Base-by-base conservation (phyloP, 2,113 vertebrate genomes). In the Sylvilagus bachmani region DNA sequence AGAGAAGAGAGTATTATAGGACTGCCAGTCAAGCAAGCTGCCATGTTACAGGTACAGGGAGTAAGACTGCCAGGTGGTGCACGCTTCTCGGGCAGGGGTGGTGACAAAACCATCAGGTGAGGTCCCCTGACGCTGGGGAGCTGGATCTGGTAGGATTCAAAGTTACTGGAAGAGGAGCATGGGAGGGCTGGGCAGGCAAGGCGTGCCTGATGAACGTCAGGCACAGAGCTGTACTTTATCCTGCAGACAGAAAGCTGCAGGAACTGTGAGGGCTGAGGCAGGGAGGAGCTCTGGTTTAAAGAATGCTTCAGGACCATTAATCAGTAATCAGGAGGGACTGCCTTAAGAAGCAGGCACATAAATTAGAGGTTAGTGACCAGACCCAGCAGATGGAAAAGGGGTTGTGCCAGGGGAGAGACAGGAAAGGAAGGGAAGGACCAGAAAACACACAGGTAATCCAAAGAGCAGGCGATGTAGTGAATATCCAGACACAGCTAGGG, bases 151-250 rank as follows among this genome's bases (percentile, higher is more conserved):
- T 38, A 36, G 55, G 86, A 79, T 10, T 71, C 58, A 66, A 71
- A 79, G 83, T 71, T 22, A 25, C 29, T 16, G 2, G 13, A 38
- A 33, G 69, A 51, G 67, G 36, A 74, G 22, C 8, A 13, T 38
- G 51, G 55, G 66, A 86, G 78, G 77, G 66, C 67, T 49, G 10
- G 69, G 88, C 51, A 49, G 73, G 85, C 16, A 13, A 85, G 73
- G 71, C 61, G 64, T 24, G 86, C 70, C 44, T 17, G 31, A 2
- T 6, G n/a, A 16, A 13, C 2, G 3, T 70, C 38, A 67, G 49
- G 53, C 49, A n/a, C 70, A 22, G 49, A 36, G 7, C 9, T 87
- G 67, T 86, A 93, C 90, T 97, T 95, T 94, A 92, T 92, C 88
- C 96, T 25, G 10, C 4, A 69, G 66, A 27, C 21, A 0, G 14